Evolutionary conservation across 2,113 vertebrate species (phyloP), one percentile per base, ranked within the genome.

Genomic region (Crotalus helleri): DNA sequence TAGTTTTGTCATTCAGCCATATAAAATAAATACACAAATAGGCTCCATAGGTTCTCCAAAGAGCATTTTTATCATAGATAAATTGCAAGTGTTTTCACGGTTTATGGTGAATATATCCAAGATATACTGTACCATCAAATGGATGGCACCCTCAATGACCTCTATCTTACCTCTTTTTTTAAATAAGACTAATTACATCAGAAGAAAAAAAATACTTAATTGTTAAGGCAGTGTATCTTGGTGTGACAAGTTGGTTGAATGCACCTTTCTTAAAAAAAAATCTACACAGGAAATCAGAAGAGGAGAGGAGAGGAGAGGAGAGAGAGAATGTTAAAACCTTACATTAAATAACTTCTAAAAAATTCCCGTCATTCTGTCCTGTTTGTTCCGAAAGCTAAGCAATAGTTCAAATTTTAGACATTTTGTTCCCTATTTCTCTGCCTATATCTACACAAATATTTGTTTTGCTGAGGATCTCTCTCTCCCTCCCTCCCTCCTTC

Each of bases 101-200:
- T 57, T 58, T 8, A 23, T 19, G 3, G 21, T 85, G 8, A 59
- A 26, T 59, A 10, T 59, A 59, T 59, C 8, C 3, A 9, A 26
- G 58, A 26, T 59, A 61, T 61, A 61, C 24, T 61, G 58, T 26
- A 61, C 9, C 24, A 61, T 55, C 17, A 55, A 55, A 55, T 19
- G 55, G 15, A 55, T 19, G 55, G 55, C 55, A 55, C 15, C 17
- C 29, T 13, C 3, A 86, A 86, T 49, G 19, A 17, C 1, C 44
- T 1, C 23, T 39, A 44, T 49, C 1, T 11, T 8, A 0, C 9
- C 4, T 29, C 0, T n/a, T 69, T 69, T 15, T n/a, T 15, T 2
- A 29, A 64, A 64, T 59, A 4, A 69, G 61, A n/a, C 13, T n/a
- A 69, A 69, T 69, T 69, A 69, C 4, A n/a, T 69, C 61, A 69